These are phyloP conservation scores for Scaptomyza montana DNA, from an alignment of 1,140 invertebrate genomes.

Conservation along the genomic window DNA sequence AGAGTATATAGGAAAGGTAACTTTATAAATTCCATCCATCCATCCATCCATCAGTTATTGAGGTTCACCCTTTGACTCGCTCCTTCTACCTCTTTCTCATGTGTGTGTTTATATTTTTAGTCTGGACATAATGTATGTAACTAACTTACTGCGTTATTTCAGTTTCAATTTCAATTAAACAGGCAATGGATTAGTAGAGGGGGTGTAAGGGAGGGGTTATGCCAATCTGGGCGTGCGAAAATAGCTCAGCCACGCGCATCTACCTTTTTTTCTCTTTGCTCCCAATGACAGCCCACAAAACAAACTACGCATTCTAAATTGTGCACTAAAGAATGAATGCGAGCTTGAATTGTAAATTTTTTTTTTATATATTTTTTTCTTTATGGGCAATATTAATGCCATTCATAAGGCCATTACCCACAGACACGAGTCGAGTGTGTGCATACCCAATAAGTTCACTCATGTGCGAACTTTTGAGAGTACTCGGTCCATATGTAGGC, in stretches of 20 bases:
- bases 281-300: conserved; percentile 43
- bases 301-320: conserved; percentile 64
- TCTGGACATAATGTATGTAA: conserved; percentile 37
- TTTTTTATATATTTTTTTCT: too few species aligned
- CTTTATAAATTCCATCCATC: conserved; percentile 2
- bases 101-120: conserved; percentile 59
- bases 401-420: conserved; percentile 64
- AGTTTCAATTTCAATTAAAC: conserved; percentile 73
- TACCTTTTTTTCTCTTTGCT: background rate
- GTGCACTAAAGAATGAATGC: conserved; percentile 16
- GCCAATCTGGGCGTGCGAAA: conserved; percentile 62
- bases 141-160: conserved; percentile 61
- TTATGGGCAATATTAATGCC: conserved; percentile 54
- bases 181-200: background rate
- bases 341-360: too few species aligned
- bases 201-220: background rate
- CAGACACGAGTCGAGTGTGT: too few species aligned
- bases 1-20: background rate
- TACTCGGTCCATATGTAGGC: conserved; percentile 31
- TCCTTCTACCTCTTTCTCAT: background rate
- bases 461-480: background rate
- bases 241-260: conserved; percentile 61
- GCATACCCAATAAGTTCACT: too few species aligned
- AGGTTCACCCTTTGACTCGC: background rate
- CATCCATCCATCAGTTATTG: conserved; percentile 46